Evolutionary conservation across 2,113 vertebrate genomes (phyloP), one percentile per base, ranked within the genome.

Genomic region (Neodon shergylaensis): DNA sequence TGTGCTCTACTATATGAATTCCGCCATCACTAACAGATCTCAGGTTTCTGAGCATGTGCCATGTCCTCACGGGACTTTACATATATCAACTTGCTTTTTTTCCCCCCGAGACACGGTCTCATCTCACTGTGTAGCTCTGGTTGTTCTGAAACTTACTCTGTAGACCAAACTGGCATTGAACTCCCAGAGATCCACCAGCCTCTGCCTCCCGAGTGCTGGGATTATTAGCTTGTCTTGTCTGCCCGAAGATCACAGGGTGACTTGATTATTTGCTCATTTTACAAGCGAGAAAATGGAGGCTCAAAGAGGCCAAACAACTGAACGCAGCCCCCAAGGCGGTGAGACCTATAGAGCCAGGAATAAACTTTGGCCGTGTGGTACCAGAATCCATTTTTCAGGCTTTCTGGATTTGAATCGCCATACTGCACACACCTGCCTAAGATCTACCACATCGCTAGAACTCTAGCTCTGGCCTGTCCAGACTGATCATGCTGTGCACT

Each of bases 251-350:
- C 52, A 79, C 1, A 88, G 52, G 54, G 1, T 19, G 52, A 91
- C 77, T 39, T 21, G 47, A n/a, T 21, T 74, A 82, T 36, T 82
- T 7, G 17, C 17, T 88, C 79, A 61, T 94, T 93, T 87, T 83
- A 92, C 26, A 83, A 81, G 68, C 16, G 28, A 91, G 68, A 94
- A 74, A 87, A 93, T 42, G 33, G 85, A 96, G 63, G 49, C 70
- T 92, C 83, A n/a, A 74, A 54, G 11, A 81, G 72, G 42, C 49
- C 39, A 74, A 91, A 78, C 9, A 66, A 21, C 33, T 91, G 90
- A n/a, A 33, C 39, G 36, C 63, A 8, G 13, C 91, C 6, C 42
- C 83, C 21, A 70, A 24, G 3, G 33, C 3, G 73, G 68, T 66
- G 82, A 83, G 81, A 91, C 68, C 6, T 42, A 58, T 19, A 10